Percentiles rank a stretch among this genome's conserved stretches.
Conservation (phyloP, 2,888 invertebrate genomes). For the Atrina japonica region DNA sequence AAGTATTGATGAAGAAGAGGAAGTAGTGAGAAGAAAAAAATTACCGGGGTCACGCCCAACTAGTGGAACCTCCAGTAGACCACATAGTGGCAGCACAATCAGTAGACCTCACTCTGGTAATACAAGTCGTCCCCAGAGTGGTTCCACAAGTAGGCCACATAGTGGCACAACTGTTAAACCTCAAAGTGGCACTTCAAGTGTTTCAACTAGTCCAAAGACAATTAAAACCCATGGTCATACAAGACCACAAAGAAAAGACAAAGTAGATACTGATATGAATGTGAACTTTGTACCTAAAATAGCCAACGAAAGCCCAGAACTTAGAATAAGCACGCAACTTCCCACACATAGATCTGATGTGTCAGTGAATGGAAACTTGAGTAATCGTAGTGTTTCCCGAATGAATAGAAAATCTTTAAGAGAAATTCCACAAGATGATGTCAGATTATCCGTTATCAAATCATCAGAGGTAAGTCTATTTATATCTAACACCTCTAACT, state of each 20-base stretch:
- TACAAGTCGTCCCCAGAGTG: slow-evolving; percentile 50
- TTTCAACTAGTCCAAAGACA: slow-evolving; percentile 39
- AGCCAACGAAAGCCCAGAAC: slow-evolving; percentile 41
- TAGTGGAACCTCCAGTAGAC: slow-evolving; percentile 57
- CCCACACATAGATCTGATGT: slow-evolving; percentile 23
- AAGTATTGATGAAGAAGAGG: slow-evolving; percentile 61
- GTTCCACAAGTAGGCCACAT: slow-evolving; percentile 51
- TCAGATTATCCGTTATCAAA: slow-evolving; percentile 56
- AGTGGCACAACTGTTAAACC: slow-evolving; percentile 58
- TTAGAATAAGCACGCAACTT: slow-evolving; percentile 27
- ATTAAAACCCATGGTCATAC: slow-evolving; percentile 17
- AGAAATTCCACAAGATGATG: slow-evolving; percentile 72
- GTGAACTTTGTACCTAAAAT: slow-evolving; percentile 32
- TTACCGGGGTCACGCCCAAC: slow-evolving; percentile 59
- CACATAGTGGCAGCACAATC: slow-evolving; percentile 53
- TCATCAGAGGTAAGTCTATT: slow-evolving; percentile 37
- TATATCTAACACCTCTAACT: too few relatives aligned
- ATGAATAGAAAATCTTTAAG: slow-evolving; percentile 71
- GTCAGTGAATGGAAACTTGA: slow-evolving; percentile 17
- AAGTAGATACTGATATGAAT: slow-evolving; percentile 23
- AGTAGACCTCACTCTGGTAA: slow-evolving; percentile 59
- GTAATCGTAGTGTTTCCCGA: slow-evolving; percentile 56
- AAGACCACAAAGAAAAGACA: slow-evolving; percentile 21
- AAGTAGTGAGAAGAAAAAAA: slow-evolving; percentile 43
- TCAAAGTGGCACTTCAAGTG: slow-evolving; percentile 55